Base-by-base conservation (phyloP, 1,140 invertebrate species). In the Sycobia sp. region DNA sequence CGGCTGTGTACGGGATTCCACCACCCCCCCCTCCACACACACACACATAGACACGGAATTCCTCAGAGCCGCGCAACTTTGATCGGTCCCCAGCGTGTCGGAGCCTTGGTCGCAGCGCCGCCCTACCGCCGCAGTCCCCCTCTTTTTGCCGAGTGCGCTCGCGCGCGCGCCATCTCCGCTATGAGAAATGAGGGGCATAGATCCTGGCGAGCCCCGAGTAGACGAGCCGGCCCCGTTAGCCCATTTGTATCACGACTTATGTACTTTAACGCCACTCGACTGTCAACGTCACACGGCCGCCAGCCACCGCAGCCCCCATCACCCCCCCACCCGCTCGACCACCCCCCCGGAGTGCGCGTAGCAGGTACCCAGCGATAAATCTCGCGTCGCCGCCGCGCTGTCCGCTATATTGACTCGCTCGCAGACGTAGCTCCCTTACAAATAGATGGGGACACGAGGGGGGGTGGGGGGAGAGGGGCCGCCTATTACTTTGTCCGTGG, bases 141-240 rank as follows among this genome's bases (percentile, higher is more conserved):
- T 22, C 56, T 71, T 66, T 50, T 53, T 66, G 38, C 65, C 55
- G 70, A 68, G 71, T 71, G 25, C 11, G 11, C 7, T 36, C 2
- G 69, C 51, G 25, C 46, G 36, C 29, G 51, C 16, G 41, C 13
- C 14, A 5, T 10, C 2, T 22, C 14, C 39, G 58, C 67, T 55
- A 73, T 78, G 76, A 78, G 76, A 78, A 78, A 78, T 76, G 72
- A 68, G 53, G 27, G 61, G 47, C 75, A 76, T 77, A 76, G 72
- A 76, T 77, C 74, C 67, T 76, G 53, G n/a, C 74, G 68, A 25
- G 27, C 66, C 71, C 71, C 69, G 74, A 49, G 46, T 1, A 0
- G 4, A 11, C 23, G 44, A 2, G 14, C 68, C 70, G 63, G 63
- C 54, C 34, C 50, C 65, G 57, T 56, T 41, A 59, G 69, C 69